phyloP scores from a whole-genome alignment of 2,797 vertebrate species.

The Spea hammondii region DNA sequence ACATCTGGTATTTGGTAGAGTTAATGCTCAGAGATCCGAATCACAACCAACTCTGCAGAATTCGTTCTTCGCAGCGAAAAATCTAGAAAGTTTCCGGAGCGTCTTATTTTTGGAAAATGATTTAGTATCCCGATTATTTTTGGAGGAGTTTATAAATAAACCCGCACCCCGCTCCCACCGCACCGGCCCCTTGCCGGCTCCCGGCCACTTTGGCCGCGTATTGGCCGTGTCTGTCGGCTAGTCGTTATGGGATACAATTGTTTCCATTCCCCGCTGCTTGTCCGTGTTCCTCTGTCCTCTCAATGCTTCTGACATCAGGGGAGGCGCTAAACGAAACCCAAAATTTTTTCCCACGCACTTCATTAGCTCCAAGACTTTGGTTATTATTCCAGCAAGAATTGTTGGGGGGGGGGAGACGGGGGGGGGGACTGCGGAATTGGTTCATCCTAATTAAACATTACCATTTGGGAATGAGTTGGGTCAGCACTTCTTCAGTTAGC shows the following conservation, averaged over 20 bases:
- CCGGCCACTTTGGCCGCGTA: not conserved
- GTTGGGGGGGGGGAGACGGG: slow-evolving; percentile 8
- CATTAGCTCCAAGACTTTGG: slow-evolving; percentile 33
- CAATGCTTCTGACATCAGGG: slow-evolving; percentile 34
- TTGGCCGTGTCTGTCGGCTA: slow-evolving; percentile 3
- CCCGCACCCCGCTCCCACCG: not conserved
- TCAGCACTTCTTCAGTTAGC: not conserved
- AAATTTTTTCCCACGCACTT: slow-evolving; percentile 46
- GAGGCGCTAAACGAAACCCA: slow-evolving; percentile 19
- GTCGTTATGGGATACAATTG: slow-evolving; percentile 50
- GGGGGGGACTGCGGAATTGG: not conserved
- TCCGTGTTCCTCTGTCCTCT: slow-evolving; percentile 24
- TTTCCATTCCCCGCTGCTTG: slow-evolving; percentile 10
- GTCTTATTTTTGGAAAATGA: slow-evolving; percentile 23
- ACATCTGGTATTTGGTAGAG: not conserved
- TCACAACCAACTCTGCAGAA: slow-evolving; percentile 1
- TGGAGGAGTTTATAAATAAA: slow-evolving; percentile 4
- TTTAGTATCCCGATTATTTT: slow-evolving; percentile 22
- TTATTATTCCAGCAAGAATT: slow-evolving; percentile 31
- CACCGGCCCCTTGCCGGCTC: slow-evolving; percentile 9
- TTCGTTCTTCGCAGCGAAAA: not conserved
- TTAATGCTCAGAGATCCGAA: slow-evolving; percentile 8
- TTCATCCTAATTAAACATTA: slow-evolving; percentile 45
- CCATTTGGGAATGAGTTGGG: slow-evolving; percentile 1
- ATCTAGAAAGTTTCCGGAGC: too few species aligned